These are phyloP conservation scores for Siniperca scherzeri DNA, from an alignment of 2,797 vertebrate species.

Conservation along the genomic window DNA sequence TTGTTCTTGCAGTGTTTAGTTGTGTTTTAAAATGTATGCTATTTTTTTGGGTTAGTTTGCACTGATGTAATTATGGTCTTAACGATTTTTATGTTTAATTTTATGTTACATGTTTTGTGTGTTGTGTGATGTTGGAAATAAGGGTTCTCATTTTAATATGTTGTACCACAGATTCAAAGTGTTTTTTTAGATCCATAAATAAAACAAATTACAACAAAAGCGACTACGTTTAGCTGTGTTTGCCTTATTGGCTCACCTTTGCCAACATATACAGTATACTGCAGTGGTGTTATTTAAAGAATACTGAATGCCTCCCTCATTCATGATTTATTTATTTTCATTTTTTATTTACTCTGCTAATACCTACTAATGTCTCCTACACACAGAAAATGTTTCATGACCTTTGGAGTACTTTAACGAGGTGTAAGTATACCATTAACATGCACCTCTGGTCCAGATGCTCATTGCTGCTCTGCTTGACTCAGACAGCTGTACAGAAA, in stretches of 20 bases:
- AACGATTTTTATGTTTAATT: background rate
- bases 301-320: background rate
- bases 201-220: background rate
- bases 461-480: constrained; percentile 47
- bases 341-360: background rate
- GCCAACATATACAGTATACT: no score
- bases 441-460: constrained; percentile 19
- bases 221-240: background rate
- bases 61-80: background rate
- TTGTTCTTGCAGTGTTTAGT: background rate
- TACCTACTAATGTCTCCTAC: background rate
- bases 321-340: background rate
- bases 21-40: background rate
- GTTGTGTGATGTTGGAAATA: background rate
- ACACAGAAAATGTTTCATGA: constrained; percentile 3
- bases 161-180: background rate
- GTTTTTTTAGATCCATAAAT: background rate
- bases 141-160: background rate
- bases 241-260: background rate
- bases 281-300: background rate
- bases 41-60: background rate
- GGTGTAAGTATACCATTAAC: background rate
- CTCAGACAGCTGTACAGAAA: constrained; percentile 59
- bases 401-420: background rate
- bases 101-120: background rate